A percentile compares a stretch with the other conserved stretches of the same genome.
phyloP scores from a whole-genome alignment of 2,113 vertebrate genomes.

The Morone saxatilis region DNA sequence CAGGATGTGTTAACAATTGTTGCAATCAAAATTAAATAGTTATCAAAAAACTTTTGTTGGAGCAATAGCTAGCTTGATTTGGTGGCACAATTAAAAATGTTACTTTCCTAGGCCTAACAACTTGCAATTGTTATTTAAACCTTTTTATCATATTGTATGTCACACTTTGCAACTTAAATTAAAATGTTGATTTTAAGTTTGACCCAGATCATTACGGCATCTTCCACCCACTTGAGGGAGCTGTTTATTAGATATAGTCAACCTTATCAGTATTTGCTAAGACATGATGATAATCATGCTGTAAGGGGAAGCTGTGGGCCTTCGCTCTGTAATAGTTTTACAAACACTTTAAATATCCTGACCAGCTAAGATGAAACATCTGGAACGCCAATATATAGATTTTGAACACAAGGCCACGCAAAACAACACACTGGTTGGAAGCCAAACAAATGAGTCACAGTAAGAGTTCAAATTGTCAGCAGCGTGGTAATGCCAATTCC shows the following conservation, averaged over 20 bases:
- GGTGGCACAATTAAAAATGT: not conserved
- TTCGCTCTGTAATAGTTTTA: not conserved
- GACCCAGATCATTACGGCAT: not conserved
- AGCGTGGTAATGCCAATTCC: too few species aligned
- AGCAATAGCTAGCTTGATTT: too few species aligned
- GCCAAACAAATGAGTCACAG: too few species aligned
- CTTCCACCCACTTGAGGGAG: not conserved
- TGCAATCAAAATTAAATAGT: not conserved
- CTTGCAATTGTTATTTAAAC: not conserved
- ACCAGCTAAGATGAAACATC: too few species aligned
- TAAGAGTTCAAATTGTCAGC: too few species aligned
- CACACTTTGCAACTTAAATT: not conserved
- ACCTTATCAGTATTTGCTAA: too few species aligned
- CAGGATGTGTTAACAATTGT: not conserved
- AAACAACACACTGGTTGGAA: too few species aligned
- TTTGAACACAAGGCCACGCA: too few species aligned
- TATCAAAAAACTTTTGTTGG: not conserved
- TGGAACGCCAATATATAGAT: too few species aligned
- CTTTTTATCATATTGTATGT: not conserved
- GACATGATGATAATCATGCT: not conserved
- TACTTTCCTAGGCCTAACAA: too few species aligned
- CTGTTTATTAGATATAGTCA: not conserved
- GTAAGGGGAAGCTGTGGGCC: too few species aligned
- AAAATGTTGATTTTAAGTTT: not conserved
- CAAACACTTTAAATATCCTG: too few species aligned